Percentiles rank a stretch among this genome's conserved stretches.
These are phyloP conservation scores for Nesospiza acunhae DNA, from an alignment of 2,113 vertebrate genomes.

Conservation along the genomic window DNA sequence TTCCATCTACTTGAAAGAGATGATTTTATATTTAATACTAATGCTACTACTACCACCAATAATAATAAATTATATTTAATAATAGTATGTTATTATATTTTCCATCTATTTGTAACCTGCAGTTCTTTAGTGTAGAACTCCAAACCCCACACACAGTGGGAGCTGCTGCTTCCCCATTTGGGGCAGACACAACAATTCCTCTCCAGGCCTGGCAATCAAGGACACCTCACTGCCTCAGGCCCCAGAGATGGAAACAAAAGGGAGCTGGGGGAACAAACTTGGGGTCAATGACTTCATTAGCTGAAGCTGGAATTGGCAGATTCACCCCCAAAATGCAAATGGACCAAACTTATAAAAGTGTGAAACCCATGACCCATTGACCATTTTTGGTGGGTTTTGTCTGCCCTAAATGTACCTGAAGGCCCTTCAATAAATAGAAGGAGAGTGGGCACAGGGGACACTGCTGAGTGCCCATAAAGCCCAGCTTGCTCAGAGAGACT, in stretches of 20 bases:
- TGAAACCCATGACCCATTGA: not conserved
- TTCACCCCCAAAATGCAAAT: too few species aligned
- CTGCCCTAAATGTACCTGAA: not conserved
- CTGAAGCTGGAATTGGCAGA: not conserved
- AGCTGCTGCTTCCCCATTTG: not conserved
- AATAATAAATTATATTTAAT: too few species aligned
- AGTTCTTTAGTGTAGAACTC: not conserved
- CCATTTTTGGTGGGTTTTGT: not conserved
- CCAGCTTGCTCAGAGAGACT: not conserved
- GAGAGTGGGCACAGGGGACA: too few species aligned
- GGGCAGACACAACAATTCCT: not conserved
- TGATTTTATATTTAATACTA: too few species aligned
- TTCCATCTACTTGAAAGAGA: too few species aligned
- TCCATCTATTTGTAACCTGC: fast-evolving
- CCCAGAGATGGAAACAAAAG: not conserved
- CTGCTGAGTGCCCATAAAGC: not conserved
- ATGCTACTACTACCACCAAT: too few species aligned
- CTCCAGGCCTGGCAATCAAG: not conserved
- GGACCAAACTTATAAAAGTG: not conserved
- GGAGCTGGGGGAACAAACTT: not conserved
- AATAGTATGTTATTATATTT: not conserved
- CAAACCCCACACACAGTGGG: not conserved
- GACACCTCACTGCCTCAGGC: not conserved
- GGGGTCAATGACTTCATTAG: not conserved
- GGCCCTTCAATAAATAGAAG: not conserved